Conservation (phyloP, 2,888 invertebrate genomes). For the Elegia similella region DNA sequence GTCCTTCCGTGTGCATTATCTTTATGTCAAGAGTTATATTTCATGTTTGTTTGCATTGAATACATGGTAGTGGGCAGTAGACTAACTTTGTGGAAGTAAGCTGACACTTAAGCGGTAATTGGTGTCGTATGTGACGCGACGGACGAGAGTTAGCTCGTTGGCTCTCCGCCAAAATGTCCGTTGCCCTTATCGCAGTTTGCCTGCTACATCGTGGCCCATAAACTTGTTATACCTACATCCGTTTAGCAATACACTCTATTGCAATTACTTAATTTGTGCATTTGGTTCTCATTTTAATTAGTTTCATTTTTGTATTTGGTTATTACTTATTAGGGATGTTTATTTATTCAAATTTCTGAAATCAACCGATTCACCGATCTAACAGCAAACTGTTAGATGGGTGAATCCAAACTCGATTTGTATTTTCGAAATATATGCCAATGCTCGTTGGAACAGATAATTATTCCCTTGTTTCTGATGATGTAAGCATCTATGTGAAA, state of each 20-base stretch:
- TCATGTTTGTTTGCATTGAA: slow-evolving; percentile 9
- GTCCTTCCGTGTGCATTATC: too few species aligned
- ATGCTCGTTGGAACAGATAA: too few species aligned
- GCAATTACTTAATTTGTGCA: slow-evolving; percentile 4
- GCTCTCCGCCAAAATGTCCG: slow-evolving; percentile 36
- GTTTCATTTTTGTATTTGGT: background rate
- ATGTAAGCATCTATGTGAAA: too few species aligned
- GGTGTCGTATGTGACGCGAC: slow-evolving; percentile 25
- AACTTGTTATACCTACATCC: slow-evolving; percentile 24
- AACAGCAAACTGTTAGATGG: too few species aligned
- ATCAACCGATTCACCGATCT: too few species aligned
- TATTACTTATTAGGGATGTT: background rate
- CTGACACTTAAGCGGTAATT: slow-evolving; percentile 27
- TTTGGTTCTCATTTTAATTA: background rate
- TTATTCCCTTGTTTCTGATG: too few species aligned
- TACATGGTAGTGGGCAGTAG: slow-evolving; percentile 12
- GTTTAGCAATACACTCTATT: slow-evolving; percentile 4
- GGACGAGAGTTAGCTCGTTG: slow-evolving; percentile 24
- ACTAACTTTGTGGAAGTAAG: slow-evolving; percentile 18
- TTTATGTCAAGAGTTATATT: background rate
- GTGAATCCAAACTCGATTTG: too few species aligned
- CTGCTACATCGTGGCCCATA: slow-evolving; percentile 19
- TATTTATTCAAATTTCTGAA: too few species aligned
- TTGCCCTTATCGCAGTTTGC: slow-evolving; percentile 37
- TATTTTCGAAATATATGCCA: too few species aligned